phyloP scores from a whole-genome alignment of 2,888 invertebrate species.

The Steinernema carpocapsae region DNA sequence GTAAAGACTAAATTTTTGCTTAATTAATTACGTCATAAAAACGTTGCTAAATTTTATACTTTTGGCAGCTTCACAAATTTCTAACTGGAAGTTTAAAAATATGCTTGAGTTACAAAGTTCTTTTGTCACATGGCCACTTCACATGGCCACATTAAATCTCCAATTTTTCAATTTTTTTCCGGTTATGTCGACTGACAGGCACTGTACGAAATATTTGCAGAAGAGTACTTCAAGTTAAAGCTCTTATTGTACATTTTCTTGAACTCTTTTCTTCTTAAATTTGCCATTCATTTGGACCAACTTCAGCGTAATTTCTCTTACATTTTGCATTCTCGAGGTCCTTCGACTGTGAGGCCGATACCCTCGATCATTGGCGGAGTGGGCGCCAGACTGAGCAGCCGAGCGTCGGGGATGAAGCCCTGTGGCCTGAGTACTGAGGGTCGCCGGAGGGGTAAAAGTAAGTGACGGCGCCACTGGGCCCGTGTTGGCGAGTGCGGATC shows the following conservation, averaged over 20 bases:
- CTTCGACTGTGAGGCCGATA: constrained; percentile 44
- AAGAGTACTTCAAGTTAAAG: too few relatives aligned
- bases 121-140: too few relatives aligned
- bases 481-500: constrained; percentile 53
- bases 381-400: background rate
- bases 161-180: too few relatives aligned
- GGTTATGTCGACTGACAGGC: too few relatives aligned
- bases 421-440: constrained; percentile 42
- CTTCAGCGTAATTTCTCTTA: constrained; percentile 39
- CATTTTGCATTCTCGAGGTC: constrained; percentile 63
- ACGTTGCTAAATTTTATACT: too few relatives aligned
- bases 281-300: background rate
- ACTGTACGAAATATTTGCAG: too few relatives aligned
- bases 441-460: constrained; percentile 62
- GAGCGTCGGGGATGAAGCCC: constrained; percentile 12
- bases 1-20: too few relatives aligned
- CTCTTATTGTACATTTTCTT: background rate
- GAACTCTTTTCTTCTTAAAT: background rate
- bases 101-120: too few relatives aligned
- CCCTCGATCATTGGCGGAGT: background rate
- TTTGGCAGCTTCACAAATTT: too few relatives aligned
- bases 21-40: too few relatives aligned
- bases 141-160: too few relatives aligned
- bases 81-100: too few relatives aligned
- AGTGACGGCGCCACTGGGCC: constrained; percentile 58